Evolutionary conservation across 2,113 vertebrate genomes (phyloP).

Genomic region (Scomber japonicus): DNA sequence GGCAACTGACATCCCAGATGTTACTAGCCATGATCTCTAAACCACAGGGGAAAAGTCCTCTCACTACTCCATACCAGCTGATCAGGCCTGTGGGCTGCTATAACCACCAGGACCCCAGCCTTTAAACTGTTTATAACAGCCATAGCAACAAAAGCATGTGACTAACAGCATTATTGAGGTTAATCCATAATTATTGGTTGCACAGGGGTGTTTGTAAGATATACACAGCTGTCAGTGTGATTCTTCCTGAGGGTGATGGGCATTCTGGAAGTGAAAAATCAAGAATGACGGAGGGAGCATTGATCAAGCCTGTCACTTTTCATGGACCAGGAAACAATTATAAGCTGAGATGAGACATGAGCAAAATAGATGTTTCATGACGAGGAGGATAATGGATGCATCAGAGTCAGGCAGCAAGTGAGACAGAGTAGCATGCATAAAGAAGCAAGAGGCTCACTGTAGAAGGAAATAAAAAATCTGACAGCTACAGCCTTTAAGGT

Average conservation of each 20-base stretch:
- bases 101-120: constrained; percentile 73
- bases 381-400: constrained; percentile 40
- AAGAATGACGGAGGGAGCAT: constrained; percentile 21
- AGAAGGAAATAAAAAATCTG: constrained; percentile 20
- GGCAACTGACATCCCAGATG: constrained; percentile 70
- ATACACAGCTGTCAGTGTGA: constrained; percentile 48
- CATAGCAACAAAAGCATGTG: constrained; percentile 61
- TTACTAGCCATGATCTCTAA: constrained; percentile 58
- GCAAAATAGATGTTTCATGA: constrained; percentile 40
- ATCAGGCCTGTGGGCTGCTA: constrained; percentile 45
- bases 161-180: constrained; percentile 51
- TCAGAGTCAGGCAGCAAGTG: constrained; percentile 23
- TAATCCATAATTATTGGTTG: constrained; percentile 50
- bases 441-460: not conserved
- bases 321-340: constrained; percentile 48
- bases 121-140: constrained; percentile 63
- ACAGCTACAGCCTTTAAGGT: not conserved
- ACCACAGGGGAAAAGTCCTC: constrained; percentile 71
- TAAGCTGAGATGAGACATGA: constrained; percentile 31
- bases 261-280: constrained; percentile 26
- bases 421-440: constrained; percentile 17
- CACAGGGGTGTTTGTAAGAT: constrained; percentile 25
- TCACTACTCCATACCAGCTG: constrained; percentile 51
- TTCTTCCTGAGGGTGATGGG: constrained; percentile 36
- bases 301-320: constrained; percentile 60